Base-by-base conservation (phyloP, 2,888 invertebrate genomes). In the Macrosoma leucophasiata region DNA sequence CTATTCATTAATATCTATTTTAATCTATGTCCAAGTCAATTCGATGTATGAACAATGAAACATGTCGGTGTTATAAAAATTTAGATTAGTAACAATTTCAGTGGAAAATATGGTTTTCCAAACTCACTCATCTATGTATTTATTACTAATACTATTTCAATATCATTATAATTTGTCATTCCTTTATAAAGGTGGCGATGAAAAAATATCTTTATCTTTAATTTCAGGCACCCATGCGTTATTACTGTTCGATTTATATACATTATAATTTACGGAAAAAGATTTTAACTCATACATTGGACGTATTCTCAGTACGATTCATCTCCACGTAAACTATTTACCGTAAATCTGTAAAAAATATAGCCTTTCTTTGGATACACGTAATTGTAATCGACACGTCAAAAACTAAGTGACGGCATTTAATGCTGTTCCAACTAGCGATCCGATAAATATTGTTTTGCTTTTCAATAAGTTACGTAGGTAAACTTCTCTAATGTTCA, bases 291-390 rank as follows among this genome's bases (percentile, higher is more conserved):
- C 51, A 61, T 64, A 63, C 58, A 61, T 68, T 77, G 79, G 78
- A 79, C 78, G 79, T 75, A 67, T 73, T 70, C 52, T 60, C 56
- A 35, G 61, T 63, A 54, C 46, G 50, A 65, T 59, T 69, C 55
- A 66, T 61, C 56, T 58, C 62, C 62, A 60, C 55, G 60, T 65
- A 68, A 63, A 62, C 68, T 62, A 53, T 58, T 60, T 58, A 60
- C 65, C 70, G 59, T 79, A 79, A 67, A 79, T 71, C 70, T 76
- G 79, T 75, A 74, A 79, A 81, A 81, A 81, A 81, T 79, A 79
- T 74, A 71, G 66, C 63, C 61, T n/a, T 70, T 68, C 59, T 70
- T 65, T 66, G 59, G 68, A 62, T 72, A 71, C 63, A 65, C 62
- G 63, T 52, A 50, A 55, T 56, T 60, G 48, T 62, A 61, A 53